phyloP scores from a whole-genome alignment of 2,888 invertebrate species.

The Helleia helle region DNA sequence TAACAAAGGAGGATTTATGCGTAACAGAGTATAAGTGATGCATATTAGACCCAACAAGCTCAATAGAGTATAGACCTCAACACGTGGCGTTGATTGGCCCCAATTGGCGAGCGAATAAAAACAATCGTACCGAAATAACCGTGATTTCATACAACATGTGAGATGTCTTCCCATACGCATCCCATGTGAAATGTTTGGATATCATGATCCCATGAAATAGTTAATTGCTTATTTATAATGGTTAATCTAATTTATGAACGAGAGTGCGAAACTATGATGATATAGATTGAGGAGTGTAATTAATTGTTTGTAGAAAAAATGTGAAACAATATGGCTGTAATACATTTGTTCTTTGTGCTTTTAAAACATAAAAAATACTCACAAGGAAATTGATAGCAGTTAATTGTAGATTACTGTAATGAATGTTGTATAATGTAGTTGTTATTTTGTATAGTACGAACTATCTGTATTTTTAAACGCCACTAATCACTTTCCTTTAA shows the following conservation, averaged over 20 bases:
- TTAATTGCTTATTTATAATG: slow-evolving; percentile 28
- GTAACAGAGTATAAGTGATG: slow-evolving; percentile 21
- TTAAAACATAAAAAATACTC: too few species aligned
- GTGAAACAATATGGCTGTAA: too few species aligned
- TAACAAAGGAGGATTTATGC: slow-evolving; percentile 1
- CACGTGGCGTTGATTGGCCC: slow-evolving; percentile 72
- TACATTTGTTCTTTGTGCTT: too few species aligned
- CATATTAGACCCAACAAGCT: slow-evolving; percentile 43
- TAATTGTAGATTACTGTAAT: too few species aligned
- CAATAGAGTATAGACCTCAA: slow-evolving; percentile 60
- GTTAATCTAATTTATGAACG: neutral
- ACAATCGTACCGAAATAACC: slow-evolving; percentile 73
- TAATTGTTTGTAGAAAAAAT: too few species aligned
- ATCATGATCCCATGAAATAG: slow-evolving; percentile 42
- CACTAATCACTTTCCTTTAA: too few species aligned
- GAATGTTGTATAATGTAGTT: too few species aligned
- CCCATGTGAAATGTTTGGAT: slow-evolving; percentile 62
- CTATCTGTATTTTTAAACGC: too few species aligned
- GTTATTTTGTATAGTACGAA: too few species aligned
- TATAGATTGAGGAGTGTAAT: too few species aligned
- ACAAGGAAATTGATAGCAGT: too few species aligned
- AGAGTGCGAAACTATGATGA: too few species aligned
- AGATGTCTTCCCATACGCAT: slow-evolving; percentile 55
- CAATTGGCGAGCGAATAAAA: slow-evolving; percentile 74
- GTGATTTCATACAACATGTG: slow-evolving; percentile 74